Evolutionary conservation across 2,113 vertebrate genomes (phyloP).

Genomic region (Heterotis niloticus): DNA sequence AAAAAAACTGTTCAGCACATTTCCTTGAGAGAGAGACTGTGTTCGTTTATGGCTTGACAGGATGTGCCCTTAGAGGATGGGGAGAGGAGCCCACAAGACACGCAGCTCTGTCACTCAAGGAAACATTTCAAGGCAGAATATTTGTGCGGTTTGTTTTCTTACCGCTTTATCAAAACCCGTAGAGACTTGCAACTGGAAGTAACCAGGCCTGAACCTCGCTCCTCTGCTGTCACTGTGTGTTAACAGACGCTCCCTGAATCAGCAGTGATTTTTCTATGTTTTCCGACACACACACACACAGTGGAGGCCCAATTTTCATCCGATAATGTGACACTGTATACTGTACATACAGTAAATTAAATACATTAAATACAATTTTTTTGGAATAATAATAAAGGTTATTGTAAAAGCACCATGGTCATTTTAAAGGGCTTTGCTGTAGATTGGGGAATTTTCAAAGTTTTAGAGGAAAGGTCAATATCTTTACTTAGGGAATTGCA

Average conservation of each 20-base stretch:
- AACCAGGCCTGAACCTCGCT: background rate
- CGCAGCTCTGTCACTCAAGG: background rate
- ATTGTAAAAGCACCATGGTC: too few species aligned
- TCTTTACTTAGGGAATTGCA: too few species aligned
- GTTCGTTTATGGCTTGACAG: background rate
- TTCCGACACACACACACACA: constrained; percentile 19
- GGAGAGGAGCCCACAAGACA: background rate
- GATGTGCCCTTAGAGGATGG: background rate
- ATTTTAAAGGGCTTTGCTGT: too few species aligned
- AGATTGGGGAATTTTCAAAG: too few species aligned
- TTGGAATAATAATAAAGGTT: background rate
- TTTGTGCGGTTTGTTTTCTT: background rate
- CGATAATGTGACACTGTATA: background rate
- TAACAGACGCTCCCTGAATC: background rate
- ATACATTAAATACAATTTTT: background rate
- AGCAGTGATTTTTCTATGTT: background rate
- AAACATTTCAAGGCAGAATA: background rate
- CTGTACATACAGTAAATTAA: background rate
- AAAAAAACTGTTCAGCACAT: background rate
- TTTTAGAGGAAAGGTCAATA: too few species aligned
- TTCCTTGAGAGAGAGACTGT: background rate
- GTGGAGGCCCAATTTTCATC: background rate
- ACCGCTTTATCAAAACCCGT: too few species aligned
- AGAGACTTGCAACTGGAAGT: background rate
- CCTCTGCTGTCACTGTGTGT: background rate